These are phyloP conservation scores for Pavo muticus DNA, from an alignment of 2,113 vertebrate species.

Conservation along the genomic window DNA sequence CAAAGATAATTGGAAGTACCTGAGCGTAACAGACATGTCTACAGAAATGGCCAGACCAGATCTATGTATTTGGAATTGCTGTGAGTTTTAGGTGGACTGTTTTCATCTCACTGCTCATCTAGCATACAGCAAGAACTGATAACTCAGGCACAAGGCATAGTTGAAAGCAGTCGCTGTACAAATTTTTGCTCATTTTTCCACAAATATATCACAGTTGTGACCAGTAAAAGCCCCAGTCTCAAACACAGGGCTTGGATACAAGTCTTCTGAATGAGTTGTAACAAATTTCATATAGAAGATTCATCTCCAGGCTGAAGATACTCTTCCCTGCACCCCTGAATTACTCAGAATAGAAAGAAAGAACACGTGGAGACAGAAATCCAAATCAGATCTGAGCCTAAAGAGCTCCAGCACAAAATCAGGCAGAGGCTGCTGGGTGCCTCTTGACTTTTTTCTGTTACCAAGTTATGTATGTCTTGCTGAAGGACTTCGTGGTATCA, in stretches of 20 bases:
- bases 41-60: neutral
- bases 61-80: neutral
- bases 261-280: neutral
- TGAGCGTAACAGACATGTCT: neutral
- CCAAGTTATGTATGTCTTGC: fast-evolving
- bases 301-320: neutral
- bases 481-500: neutral
- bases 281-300: neutral
- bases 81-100: fast-evolving
- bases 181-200: neutral
- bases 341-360: neutral
- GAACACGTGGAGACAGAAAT: neutral
- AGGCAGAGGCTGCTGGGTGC: neutral
- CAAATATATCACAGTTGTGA: neutral
- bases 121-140: neutral
- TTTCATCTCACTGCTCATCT: neutral
- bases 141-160: neutral
- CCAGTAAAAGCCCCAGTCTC: neutral
- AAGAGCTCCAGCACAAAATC: neutral
- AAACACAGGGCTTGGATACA: neutral
- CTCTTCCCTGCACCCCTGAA: neutral
- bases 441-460: neutral
- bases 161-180: neutral
- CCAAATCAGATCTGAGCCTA: neutral
- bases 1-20: neutral